Evolutionary conservation across 1,140 invertebrate species (phyloP).

Genomic region (Temnothorax nylanderi): DNA sequence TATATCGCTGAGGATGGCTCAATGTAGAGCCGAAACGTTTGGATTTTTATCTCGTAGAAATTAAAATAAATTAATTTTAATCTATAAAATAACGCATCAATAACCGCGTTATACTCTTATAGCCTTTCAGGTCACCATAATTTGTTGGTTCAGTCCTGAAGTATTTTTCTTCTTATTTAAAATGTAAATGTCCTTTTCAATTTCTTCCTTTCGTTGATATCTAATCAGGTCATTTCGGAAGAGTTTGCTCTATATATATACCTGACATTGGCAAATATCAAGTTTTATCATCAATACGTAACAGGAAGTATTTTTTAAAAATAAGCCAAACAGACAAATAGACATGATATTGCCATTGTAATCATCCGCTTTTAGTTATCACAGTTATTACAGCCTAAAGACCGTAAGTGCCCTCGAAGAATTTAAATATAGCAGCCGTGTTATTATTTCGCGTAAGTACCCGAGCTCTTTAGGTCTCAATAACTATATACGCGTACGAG

Average conservation of each 20-base stretch:
- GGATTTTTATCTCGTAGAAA: too few relatives aligned
- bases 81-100: too few relatives aligned
- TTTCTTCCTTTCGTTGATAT: not conserved
- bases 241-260: not conserved
- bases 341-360: not conserved
- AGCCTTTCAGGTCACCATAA: too few relatives aligned
- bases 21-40: too few relatives aligned
- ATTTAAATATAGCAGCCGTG: conserved; percentile 36
- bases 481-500: conserved; percentile 4
- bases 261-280: not conserved
- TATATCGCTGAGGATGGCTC: too few relatives aligned
- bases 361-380: conserved; percentile 6
- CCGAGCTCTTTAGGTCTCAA: conserved; percentile 31
- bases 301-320: not conserved
- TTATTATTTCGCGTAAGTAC: conserved; percentile 49
- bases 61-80: too few relatives aligned
- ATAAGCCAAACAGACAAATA: conserved; percentile 1
- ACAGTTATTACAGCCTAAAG: conserved; percentile 49
- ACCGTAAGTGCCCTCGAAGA: conserved; percentile 37
- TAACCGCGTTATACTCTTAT: too few relatives aligned
- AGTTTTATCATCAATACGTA: not conserved
- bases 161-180: too few relatives aligned
- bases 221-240: not conserved
- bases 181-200: not conserved
- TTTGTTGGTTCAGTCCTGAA: too few relatives aligned